These are phyloP conservation scores for Drosophila willistoni DNA, from an alignment of 1,140 invertebrate genomes.

Conservation along the genomic window DNA sequence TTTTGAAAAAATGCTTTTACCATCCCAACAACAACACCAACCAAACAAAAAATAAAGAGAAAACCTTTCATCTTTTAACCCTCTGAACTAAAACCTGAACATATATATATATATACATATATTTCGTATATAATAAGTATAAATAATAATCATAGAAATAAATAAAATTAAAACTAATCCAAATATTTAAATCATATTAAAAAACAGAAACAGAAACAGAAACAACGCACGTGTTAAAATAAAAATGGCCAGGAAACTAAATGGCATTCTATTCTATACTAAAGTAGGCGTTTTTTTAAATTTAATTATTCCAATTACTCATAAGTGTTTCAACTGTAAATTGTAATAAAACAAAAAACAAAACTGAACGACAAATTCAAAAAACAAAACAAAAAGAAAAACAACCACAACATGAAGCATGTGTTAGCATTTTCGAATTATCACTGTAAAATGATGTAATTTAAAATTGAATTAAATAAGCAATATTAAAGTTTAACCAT, in stretches of 20 bases:
- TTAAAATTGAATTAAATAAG: slow-evolving; percentile 66
- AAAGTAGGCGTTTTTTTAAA: slow-evolving; percentile 67
- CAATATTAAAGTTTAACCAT: slow-evolving; percentile 77
- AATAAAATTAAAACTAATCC: slow-evolving; percentile 54
- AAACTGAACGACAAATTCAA: slow-evolving; percentile 19
- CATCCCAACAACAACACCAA: background rate
- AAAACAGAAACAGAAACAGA: slow-evolving; percentile 46
- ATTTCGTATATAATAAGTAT: slow-evolving; percentile 41
- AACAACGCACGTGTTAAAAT: slow-evolving; percentile 70
- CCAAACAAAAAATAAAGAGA: too few species aligned
- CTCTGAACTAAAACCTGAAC: slow-evolving; percentile 55
- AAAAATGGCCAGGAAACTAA: slow-evolving; percentile 41
- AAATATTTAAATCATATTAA: slow-evolving; percentile 71
- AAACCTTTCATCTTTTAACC: slow-evolving; percentile 23
- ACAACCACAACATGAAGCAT: slow-evolving; percentile 42
- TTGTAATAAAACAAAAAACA: slow-evolving; percentile 60
- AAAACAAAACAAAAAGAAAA: slow-evolving; percentile 20
- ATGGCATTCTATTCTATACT: slow-evolving; percentile 2
- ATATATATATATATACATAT: slow-evolving; percentile 16
- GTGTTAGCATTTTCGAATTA: slow-evolving; percentile 64
- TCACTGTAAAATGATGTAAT: slow-evolving; percentile 79
- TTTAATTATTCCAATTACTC: slow-evolving; percentile 63
- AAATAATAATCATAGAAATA: slow-evolving; percentile 24
- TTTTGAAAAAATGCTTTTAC: slow-evolving; percentile 59
- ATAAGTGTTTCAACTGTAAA: slow-evolving; percentile 79